Percentiles rank a stretch among this genome's conserved stretches.
phyloP scores from a whole-genome alignment of 2,888 invertebrate species.

The Gerris lacustris region DNA sequence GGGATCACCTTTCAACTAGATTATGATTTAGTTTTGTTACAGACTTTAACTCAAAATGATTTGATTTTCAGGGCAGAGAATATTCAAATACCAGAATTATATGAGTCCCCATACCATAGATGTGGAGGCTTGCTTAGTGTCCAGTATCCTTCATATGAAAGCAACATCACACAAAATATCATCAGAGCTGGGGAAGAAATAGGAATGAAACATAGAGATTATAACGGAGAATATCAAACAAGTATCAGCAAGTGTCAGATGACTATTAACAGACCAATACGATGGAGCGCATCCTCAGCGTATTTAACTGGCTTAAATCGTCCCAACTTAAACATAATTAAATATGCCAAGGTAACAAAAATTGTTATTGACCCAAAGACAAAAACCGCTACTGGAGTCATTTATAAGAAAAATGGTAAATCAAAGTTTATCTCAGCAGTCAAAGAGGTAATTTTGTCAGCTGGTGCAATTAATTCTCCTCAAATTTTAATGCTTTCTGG shows the following conservation, averaged over 20 bases:
- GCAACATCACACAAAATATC: constrained; percentile 42
- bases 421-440: constrained; percentile 9
- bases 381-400: constrained; percentile 22
- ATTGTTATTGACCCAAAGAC: constrained; percentile 19
- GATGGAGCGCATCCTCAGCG: constrained; percentile 24
- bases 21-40: too few species aligned
- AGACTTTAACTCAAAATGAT: not conserved
- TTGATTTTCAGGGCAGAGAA: constrained; percentile 14
- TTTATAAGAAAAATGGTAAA: constrained; percentile 15
- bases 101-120: constrained; percentile 12
- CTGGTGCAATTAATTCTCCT: constrained; percentile 24
- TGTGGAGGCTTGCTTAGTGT: constrained; percentile 13
- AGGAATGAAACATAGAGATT: constrained; percentile 17
- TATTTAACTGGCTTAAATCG: constrained; percentile 20
- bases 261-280: constrained; percentile 17
- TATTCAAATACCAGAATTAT: constrained; percentile 12
- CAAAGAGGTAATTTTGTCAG: constrained; percentile 25
- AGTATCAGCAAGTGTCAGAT: constrained; percentile 8
- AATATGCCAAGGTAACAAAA: constrained; percentile 18
- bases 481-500: constrained; percentile 27
- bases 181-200: constrained; percentile 18
- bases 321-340: constrained; percentile 22
- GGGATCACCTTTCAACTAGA: too few species aligned
- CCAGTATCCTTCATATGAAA: constrained; percentile 5
- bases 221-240: constrained; percentile 20